Evolutionary conservation across 2,113 vertebrate species (phyloP).

Genomic region (Prolemur simus): DNA sequence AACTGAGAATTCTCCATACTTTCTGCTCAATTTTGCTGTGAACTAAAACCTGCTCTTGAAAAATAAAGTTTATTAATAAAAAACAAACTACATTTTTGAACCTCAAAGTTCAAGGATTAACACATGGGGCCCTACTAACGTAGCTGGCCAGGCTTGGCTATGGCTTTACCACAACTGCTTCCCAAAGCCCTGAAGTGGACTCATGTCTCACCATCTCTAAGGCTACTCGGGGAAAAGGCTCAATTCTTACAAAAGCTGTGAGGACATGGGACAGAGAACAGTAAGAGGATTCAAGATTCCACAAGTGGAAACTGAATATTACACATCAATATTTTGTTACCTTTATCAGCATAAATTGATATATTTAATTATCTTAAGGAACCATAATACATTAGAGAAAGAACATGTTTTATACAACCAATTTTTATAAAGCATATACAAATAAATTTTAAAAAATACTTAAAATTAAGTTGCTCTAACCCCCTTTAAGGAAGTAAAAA

Average conservation of each 20-base stretch:
- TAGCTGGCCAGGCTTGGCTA: too few species aligned
- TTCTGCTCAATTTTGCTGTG: too few species aligned
- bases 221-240: too few species aligned
- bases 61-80: too few species aligned
- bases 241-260: neutral
- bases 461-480: neutral
- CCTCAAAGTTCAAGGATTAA: too few species aligned
- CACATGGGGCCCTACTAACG: too few species aligned
- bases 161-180: too few species aligned
- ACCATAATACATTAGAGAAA: neutral
- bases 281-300: neutral
- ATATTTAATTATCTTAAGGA: constrained; percentile 14
- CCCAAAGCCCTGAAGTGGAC: too few species aligned
- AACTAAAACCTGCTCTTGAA: too few species aligned
- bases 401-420: neutral
- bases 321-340: neutral
- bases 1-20: too few species aligned
- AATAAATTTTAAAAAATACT: neutral
- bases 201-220: too few species aligned
- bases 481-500: neutral
- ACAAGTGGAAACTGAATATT: neutral
- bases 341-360: neutral
- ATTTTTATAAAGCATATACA: neutral
- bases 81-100: too few species aligned
- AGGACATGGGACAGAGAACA: neutral